Percentiles rank a stretch among this genome's conserved stretches.
These are phyloP conservation scores for Drusus annulatus DNA, from an alignment of 1,140 invertebrate species.

Conservation along the genomic window DNA sequence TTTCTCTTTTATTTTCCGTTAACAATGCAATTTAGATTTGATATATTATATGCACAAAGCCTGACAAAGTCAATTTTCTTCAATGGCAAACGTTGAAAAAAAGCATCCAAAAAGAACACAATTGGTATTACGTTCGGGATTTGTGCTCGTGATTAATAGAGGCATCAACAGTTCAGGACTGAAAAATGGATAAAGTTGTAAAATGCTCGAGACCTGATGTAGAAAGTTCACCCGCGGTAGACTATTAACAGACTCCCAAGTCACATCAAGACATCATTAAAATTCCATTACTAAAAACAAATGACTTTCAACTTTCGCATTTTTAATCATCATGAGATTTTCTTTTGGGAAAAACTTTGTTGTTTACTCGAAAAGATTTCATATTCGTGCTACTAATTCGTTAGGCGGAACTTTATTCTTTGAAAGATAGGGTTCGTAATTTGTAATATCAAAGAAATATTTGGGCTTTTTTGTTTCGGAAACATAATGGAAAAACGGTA, in stretches of 20 bases:
- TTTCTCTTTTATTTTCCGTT: no score
- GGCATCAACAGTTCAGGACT: slow-evolving; percentile 44
- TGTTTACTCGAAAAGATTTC: slow-evolving; percentile 31
- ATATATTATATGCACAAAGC: no score
- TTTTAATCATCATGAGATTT: slow-evolving; percentile 53
- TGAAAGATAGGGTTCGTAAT: no score
- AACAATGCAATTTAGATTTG: no score
- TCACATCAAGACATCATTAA: slow-evolving; percentile 60
- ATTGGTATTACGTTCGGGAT: background rate
- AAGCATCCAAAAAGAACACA: no score
- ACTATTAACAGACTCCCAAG: slow-evolving; percentile 57
- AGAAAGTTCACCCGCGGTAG: slow-evolving; percentile 47
- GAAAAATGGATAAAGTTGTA: slow-evolving; percentile 57
- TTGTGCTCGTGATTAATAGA: slow-evolving; percentile 25
- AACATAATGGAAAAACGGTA: no score
- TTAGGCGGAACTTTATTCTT: no score
- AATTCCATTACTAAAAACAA: slow-evolving; percentile 60
- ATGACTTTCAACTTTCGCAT: slow-evolving; percentile 52
- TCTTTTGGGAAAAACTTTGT: slow-evolving; percentile 12
- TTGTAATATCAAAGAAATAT: no score
- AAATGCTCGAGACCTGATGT: slow-evolving; percentile 52
- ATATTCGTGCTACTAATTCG: slow-evolving; percentile 9
- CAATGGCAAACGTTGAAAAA: no score
- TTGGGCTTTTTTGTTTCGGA: no score
- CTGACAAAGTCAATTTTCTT: no score